Conservation (phyloP, 2,113 vertebrate species). For the Oncorhynchus keta region DNA sequence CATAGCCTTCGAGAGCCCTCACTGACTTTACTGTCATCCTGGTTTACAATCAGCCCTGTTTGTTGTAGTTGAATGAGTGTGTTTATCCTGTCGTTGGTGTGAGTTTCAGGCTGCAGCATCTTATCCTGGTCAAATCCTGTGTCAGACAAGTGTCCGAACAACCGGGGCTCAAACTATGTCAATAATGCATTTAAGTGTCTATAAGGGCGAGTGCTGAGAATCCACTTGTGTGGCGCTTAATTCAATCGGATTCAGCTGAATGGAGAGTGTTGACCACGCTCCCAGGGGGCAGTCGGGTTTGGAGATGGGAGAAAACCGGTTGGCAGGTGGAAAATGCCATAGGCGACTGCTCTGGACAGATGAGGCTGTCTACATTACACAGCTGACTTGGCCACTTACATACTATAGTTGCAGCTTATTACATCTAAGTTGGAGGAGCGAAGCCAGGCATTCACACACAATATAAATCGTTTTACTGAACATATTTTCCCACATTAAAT, state of each 20-base stretch:
- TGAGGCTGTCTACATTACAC: conserved; percentile 46
- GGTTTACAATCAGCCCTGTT: conserved; percentile 27
- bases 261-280: conserved; percentile 45
- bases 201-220: conserved; percentile 47
- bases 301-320: conserved; percentile 12
- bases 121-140: conserved; percentile 39
- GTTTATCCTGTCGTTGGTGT: conserved; percentile 28
- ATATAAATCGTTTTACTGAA: conserved; percentile 38
- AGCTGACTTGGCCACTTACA: conserved; percentile 45
- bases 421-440: conserved; percentile 44
- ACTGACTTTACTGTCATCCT: conserved; percentile 21
- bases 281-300: conserved; percentile 27
- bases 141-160: conserved; percentile 17
- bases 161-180: conserved; percentile 36
- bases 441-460: conserved; percentile 42
- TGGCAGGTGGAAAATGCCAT: conserved; percentile 53
- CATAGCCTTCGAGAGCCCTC: not conserved
- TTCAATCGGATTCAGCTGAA: conserved; percentile 58
- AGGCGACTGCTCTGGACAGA: conserved; percentile 50
- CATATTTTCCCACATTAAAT: conserved; percentile 54
- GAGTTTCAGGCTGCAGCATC: conserved; percentile 2
- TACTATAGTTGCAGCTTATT: conserved; percentile 56
- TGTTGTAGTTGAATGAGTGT: conserved; percentile 32
- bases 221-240: conserved; percentile 53
- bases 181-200: conserved; percentile 54